Base-by-base conservation (phyloP, 1,140 invertebrate species). In the Eupeodes corollae region DNA sequence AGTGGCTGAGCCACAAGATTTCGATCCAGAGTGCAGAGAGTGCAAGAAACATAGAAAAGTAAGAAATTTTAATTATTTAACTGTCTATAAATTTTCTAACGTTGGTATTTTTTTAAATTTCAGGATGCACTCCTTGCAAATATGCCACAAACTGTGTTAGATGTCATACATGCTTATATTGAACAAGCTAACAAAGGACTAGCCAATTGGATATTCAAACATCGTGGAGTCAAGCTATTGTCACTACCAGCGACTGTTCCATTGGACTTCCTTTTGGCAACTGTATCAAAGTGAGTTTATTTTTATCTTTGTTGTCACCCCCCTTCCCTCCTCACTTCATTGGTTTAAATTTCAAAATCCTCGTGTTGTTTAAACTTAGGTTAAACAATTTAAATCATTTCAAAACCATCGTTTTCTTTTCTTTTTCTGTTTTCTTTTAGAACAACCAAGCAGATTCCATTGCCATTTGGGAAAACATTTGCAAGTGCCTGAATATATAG, bases 121-220 rank as follows among this genome's bases (percentile, higher is more conserved):
- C 62, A 93, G 87, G 85, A 89, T 72, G 86, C 88, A 37, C 70
- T 88, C 47, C 79, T 86, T n/a, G 86, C 86, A 48, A 83, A 86
- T 67, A 76, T 92, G 51, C 88, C 88, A 1, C 86, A 91, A 57
- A 86, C 84, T 1, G 83, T 91, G 19, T 75, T 88, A 66, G 81
- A 79, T 52, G 82, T 91, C 58, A 88, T 96, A 63, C 88, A 94
- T 76, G 86, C 91, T 60, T 90, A 90, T 1, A 91, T 91, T 52
- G 87, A 91, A 56, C 80, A 86, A 2, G 88, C 89, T 0, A 94
- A 95, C 64, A 88, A 85, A 64, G 89, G 89, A 13, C 63, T 95
- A 26, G 74, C 91, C 30, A 93, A 91, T 69, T 92, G 89, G 86
- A 67, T 95, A 18, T 89, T 91, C 63, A 83, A 85, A 56, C 83